Conservation (phyloP, 2,888 invertebrate species). For the Anthrax anthrax region DNA sequence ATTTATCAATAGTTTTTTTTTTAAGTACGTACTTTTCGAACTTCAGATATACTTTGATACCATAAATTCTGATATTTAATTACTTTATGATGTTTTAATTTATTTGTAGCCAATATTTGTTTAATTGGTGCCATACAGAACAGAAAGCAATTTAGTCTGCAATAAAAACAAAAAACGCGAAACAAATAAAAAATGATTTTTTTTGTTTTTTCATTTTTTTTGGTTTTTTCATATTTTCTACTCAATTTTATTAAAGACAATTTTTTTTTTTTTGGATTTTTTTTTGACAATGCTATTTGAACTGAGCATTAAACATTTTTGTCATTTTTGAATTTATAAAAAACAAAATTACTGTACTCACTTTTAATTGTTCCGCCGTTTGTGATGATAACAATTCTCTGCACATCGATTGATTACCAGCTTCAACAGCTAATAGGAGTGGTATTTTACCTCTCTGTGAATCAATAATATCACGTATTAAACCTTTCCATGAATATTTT, state of each 20-base stretch:
- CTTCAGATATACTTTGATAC: conserved; percentile 6
- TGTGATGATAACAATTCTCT: conserved; percentile 79
- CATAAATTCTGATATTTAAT: conserved; percentile 7
- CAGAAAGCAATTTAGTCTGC: neutral
- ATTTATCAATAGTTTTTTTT: neutral
- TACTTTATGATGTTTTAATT: neutral
- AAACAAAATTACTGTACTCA: too few relatives aligned
- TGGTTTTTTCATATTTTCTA: neutral
- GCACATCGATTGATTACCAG: conserved; percentile 90
- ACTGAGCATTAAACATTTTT: too few relatives aligned
- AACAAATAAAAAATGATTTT: too few relatives aligned
- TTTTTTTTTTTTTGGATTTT: neutral
- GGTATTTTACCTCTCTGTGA: conserved; percentile 87
- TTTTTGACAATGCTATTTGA: too few relatives aligned
- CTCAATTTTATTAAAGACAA: neutral
- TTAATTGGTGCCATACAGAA: conserved; percentile 5
- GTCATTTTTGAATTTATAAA: too few relatives aligned
- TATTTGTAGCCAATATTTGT: conserved; percentile 3
- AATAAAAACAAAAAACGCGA: too few relatives aligned
- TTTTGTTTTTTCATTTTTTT: neutral
- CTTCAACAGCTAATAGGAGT: conserved; percentile 82
- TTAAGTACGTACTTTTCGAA: conserved; percentile 5
- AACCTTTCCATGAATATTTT: conserved; percentile 36
- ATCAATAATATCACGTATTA: conserved; percentile 41
- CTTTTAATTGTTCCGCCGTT: conserved; percentile 75